These are phyloP conservation scores for Isurus oxyrinchus DNA, from an alignment of 2,113 vertebrate genomes.

Conservation along the genomic window DNA sequence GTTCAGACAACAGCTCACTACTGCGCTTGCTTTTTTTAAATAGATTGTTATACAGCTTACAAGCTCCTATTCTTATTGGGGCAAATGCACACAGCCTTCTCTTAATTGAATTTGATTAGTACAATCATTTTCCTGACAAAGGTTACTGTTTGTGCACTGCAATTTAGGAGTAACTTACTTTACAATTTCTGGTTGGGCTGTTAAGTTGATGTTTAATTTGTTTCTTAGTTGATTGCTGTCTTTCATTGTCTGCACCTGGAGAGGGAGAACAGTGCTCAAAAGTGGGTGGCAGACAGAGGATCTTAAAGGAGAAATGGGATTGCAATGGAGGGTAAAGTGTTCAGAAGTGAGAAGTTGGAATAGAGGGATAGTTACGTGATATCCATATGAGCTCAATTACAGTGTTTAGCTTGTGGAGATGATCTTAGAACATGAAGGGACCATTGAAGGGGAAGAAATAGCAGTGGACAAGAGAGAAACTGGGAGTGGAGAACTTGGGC, in stretches of 20 bases:
- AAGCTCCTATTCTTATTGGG: neutral
- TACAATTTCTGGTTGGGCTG: neutral
- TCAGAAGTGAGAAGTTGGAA: too few species aligned
- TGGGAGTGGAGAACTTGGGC: too few species aligned
- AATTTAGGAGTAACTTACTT: neutral
- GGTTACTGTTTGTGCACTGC: neutral
- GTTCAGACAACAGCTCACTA: neutral
- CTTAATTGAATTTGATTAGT: neutral
- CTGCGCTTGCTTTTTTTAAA: neutral
- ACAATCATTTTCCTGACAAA: neutral
- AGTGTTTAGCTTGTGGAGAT: too few species aligned
- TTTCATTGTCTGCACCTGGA: neutral
- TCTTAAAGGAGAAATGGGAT: neutral
- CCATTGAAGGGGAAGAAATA: too few species aligned
- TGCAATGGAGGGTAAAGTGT: too few species aligned
- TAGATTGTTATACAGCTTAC: neutral
- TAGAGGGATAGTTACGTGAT: too few species aligned
- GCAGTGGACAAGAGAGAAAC: too few species aligned
- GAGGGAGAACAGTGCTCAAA: neutral
- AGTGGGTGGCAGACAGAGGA: neutral
- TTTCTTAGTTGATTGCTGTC: neutral
- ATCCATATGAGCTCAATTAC: too few species aligned
- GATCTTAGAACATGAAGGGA: too few species aligned
- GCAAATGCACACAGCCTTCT: neutral
- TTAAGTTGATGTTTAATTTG: neutral